Base-by-base conservation (phyloP, 2,113 vertebrate genomes). In the Elaphurus davidianus region DNA sequence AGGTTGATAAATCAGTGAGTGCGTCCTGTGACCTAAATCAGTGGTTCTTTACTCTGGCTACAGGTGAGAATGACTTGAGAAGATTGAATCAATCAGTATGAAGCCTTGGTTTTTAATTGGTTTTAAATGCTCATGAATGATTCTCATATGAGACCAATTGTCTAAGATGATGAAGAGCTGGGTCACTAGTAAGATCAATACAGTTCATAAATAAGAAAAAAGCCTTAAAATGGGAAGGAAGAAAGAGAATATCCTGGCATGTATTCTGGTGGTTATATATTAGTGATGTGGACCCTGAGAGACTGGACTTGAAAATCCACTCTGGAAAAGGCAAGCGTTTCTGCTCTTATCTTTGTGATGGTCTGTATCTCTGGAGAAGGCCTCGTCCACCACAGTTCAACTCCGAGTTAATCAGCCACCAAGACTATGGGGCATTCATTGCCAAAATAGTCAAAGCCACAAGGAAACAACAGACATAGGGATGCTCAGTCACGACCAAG, bases 11-110 rank as follows among this genome's bases (percentile, higher is more conserved):
- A 74, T 54, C 25, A 64, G 30, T 59, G 10, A 64, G 12, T 36
- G 0, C 1, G 3, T 57, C 4, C n/a, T 88, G 21, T 40, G 54
- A 17, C 21, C 45, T 57, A 28, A 7, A 60, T 57, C 55, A 85
- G 23, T 45, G 16, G 16, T 74, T 85, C 30, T 81, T 33, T 2
- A 78, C n/a, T 23, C 28, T 47, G 60, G 67, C 6, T 47, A 2
- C 52, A 55, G 10, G 23, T 76, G 25, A 90, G 62, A 94, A 79
- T 43, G 81, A 71, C 15, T 52, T 94, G 33, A 87, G 71, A 59
- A 74, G 7, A 3, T 64, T 33, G 57, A 95, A 45, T 59, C 33
- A 54, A 40, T 40, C 45, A 88, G 28, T 50, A 87, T 13, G 21
- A 83, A 23, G 64, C 33, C 50, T 11, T 96, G 54, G 14, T 36